Evolutionary conservation across 2,888 invertebrate genomes (phyloP).

Genomic region (Drosophila rubida): DNA sequence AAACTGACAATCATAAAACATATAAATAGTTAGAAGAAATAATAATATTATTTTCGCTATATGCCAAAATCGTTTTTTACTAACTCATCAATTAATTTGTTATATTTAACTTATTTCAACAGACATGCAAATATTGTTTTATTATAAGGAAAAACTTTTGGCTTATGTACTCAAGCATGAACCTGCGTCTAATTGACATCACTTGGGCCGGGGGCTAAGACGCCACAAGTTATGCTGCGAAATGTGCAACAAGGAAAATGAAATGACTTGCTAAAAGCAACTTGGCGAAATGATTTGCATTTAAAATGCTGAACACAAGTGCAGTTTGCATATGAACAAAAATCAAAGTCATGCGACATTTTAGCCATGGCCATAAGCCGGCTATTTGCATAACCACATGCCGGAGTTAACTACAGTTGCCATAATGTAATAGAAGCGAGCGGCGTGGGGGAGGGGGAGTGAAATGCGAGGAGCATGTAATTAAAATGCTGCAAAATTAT

Average conservation of each 20-base stretch:
- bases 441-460: background rate
- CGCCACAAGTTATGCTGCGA: constrained; percentile 43
- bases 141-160: background rate
- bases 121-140: background rate
- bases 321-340: constrained; percentile 53
- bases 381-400: constrained; percentile 72
- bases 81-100: too few relatives aligned
- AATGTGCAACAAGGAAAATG: too few relatives aligned
- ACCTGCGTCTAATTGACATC: background rate
- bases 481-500: constrained; percentile 79
- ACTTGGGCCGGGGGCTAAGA: constrained; percentile 4
- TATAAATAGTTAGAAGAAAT: too few relatives aligned
- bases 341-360: constrained; percentile 67
- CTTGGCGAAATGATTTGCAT: constrained; percentile 55
- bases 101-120: too few relatives aligned
- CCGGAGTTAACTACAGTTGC: constrained; percentile 13
- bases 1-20: too few relatives aligned
- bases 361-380: constrained; percentile 50
- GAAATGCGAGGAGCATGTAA: constrained; percentile 47
- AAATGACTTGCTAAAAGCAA: constrained; percentile 38
- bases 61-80: too few relatives aligned
- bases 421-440: background rate
- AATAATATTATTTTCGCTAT: too few relatives aligned
- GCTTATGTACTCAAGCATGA: background rate
- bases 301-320: constrained; percentile 48